Evolutionary conservation across 2,797 vertebrate genomes (phyloP).

Genomic region (Cossypha heuglini): DNA sequence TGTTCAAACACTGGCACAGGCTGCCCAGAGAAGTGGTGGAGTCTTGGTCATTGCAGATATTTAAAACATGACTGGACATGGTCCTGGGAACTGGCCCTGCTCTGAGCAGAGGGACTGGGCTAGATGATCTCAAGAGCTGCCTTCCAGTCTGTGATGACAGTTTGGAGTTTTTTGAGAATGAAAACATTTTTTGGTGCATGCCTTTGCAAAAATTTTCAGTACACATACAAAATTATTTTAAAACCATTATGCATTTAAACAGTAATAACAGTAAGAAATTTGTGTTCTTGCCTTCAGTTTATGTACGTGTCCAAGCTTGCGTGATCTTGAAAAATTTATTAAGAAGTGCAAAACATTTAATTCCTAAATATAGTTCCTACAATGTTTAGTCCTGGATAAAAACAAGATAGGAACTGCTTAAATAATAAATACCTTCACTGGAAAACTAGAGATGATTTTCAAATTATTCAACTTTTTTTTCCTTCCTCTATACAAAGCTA

Average conservation of each 20-base stretch:
- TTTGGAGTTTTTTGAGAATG: background rate
- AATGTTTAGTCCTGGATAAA: background rate
- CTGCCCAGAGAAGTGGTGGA: background rate
- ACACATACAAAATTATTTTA: background rate
- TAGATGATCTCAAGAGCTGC: background rate
- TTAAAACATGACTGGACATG: background rate
- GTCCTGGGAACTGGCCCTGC: background rate
- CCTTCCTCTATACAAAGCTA: background rate
- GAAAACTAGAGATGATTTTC: background rate
- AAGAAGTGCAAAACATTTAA: conserved; percentile 11
- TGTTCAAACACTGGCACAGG: background rate
- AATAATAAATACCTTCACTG: background rate
- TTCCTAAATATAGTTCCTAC: conserved; percentile 14
- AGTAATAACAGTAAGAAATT: background rate
- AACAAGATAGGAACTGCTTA: background rate
- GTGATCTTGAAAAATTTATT: conserved; percentile 5
- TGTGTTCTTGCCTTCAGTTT: background rate
- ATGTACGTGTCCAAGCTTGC: background rate
- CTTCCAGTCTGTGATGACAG: background rate
- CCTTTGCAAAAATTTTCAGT: background rate
- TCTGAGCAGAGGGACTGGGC: background rate
- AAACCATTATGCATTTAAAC: background rate
- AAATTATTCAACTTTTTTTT: rapidly evolving
- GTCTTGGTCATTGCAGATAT: background rate
- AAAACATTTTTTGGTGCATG: background rate